Conservation (phyloP, 2,113 vertebrate species). For the Indicator maculatus region DNA sequence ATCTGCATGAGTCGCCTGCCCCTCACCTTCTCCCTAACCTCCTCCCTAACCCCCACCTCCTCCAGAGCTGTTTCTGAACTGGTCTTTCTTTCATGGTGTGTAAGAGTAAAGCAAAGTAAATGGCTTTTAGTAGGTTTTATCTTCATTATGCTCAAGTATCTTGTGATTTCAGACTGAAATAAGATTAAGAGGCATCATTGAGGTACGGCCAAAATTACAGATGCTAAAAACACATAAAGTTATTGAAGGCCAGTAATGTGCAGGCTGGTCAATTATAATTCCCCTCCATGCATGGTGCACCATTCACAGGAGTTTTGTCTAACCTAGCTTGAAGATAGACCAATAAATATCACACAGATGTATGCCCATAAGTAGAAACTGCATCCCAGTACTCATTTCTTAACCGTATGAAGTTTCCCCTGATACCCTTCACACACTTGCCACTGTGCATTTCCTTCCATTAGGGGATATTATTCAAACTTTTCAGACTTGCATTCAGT, state of each 20-base stretch:
- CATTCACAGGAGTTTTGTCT: not conserved
- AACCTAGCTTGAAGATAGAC: not conserved
- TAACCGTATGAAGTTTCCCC: not conserved
- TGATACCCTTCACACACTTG: not conserved
- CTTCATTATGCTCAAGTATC: not conserved
- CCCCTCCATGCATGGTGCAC: not conserved
- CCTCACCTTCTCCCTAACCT: not conserved
- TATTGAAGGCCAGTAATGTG: not conserved
- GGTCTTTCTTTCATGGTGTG: not conserved
- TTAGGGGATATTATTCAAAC: not conserved
- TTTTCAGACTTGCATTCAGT: not conserved
- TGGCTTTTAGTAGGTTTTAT: not conserved
- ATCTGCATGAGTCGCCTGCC: accelerated
- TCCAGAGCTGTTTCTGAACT: not conserved
- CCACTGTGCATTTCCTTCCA: not conserved
- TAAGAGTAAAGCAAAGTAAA: not conserved
- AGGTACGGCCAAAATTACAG: not conserved
- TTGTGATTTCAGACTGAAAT: not conserved
- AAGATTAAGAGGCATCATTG: not conserved
- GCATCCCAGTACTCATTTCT: accelerated
- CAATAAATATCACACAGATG: not conserved
- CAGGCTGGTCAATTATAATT: not conserved
- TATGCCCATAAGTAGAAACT: not conserved
- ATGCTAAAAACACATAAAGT: not conserved
- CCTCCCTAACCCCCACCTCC: not conserved